Percentiles rank a stretch among this genome's conserved stretches.
Evolutionary conservation across 2,797 vertebrate species (phyloP).

Genomic region (Typhlichthys subterraneus): DNA sequence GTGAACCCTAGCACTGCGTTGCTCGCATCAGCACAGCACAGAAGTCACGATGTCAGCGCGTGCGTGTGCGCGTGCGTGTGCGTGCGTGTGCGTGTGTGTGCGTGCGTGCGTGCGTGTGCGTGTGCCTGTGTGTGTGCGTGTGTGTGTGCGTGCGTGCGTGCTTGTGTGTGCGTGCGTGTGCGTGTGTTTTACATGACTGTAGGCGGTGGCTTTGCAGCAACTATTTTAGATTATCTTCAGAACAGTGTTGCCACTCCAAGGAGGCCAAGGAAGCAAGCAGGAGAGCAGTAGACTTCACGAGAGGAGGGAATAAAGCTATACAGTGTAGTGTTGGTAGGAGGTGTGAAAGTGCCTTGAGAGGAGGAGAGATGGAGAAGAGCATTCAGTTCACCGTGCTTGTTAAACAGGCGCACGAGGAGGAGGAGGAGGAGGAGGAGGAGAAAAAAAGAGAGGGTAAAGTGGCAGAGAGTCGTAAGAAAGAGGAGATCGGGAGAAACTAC

Average conservation of each 20-base stretch:
- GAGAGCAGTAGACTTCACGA: slow-evolving; percentile 20
- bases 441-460: slow-evolving; percentile 3
- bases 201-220: slow-evolving; percentile 48
- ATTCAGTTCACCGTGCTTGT: slow-evolving; percentile 8
- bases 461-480: slow-evolving; percentile 4
- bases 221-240: slow-evolving; percentile 37
- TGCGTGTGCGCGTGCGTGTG: neutral
- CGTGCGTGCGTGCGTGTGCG: no score
- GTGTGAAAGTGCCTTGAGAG: neutral
- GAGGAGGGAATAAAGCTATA: neutral
- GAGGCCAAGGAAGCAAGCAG: slow-evolving; percentile 3
- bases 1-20: no score
- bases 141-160: no score
- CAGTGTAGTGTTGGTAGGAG: neutral
- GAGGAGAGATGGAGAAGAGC: slow-evolving; percentile 29
- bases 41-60: slow-evolving; percentile 9
- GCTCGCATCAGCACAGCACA: slow-evolving; percentile 1
- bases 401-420: slow-evolving; percentile 25
- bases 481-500: slow-evolving; percentile 1
- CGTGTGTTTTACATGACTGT: slow-evolving; percentile 1
- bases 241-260: slow-evolving; percentile 14
- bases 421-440: slow-evolving; percentile 22
- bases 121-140: neutral
- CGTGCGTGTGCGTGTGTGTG: neutral
- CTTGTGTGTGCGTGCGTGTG: neutral